Conservation (phyloP, 2,113 vertebrate species). For the Atlantisia rogersi region DNA sequence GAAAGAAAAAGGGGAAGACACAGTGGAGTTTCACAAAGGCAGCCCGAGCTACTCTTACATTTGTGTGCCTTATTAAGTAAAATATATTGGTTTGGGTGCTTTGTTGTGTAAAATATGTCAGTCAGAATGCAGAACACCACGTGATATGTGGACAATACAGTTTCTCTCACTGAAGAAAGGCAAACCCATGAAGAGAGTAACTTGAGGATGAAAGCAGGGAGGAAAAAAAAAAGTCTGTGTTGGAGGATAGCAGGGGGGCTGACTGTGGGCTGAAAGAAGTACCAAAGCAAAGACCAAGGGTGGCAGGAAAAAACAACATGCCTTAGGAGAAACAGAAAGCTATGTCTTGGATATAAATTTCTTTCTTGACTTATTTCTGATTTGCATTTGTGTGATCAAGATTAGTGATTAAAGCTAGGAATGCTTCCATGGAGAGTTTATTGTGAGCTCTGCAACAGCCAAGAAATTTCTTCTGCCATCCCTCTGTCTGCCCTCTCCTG, state of each 20-base stretch:
- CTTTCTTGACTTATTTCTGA: neutral
- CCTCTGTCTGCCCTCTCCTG: neutral
- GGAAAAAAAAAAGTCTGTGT: neutral
- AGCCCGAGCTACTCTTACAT: neutral
- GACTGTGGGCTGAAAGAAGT: neutral
- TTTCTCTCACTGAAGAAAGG: neutral
- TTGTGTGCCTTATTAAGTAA: neutral
- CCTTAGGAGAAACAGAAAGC: neutral
- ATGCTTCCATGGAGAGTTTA: neutral
- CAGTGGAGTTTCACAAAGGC: neutral
- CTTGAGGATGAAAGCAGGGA: neutral
- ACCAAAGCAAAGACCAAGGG: neutral
- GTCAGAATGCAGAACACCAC: neutral
- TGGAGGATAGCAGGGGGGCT: neutral
- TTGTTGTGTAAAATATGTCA: neutral
- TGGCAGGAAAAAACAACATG: neutral
- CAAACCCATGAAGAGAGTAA: neutral
- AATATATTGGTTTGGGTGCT: neutral
- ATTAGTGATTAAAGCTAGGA: neutral
- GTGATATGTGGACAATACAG: neutral
- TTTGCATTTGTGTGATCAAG: neutral
- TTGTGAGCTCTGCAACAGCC: neutral
- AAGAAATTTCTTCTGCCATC: neutral
- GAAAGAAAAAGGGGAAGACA: neutral
- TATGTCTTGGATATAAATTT: neutral